Conservation (phyloP, 2,888 invertebrate genomes). For the Scotopteryx bipunctaria region DNA sequence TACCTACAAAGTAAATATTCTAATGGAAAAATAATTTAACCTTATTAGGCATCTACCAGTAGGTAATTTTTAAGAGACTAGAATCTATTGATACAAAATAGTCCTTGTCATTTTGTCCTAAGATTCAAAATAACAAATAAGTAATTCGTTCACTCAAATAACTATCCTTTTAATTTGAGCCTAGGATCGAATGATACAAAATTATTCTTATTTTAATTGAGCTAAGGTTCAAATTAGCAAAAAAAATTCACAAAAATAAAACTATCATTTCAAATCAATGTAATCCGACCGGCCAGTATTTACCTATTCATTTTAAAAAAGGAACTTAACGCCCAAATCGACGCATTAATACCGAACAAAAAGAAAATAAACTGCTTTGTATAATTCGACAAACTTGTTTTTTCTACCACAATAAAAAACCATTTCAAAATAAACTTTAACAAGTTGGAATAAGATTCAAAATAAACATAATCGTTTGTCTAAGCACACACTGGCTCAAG, state of each 20-base stretch:
- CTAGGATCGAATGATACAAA: no score
- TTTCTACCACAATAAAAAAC: not conserved
- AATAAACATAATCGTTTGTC: conserved; percentile 23
- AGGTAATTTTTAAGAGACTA: no score
- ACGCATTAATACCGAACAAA: conserved; percentile 77
- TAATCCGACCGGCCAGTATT: conserved; percentile 75
- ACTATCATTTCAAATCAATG: conserved; percentile 66
- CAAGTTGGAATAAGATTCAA: conserved; percentile 36
- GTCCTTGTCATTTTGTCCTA: no score
- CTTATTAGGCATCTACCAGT: not conserved
- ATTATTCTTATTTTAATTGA: not conserved
- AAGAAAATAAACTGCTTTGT: conserved; percentile 82
- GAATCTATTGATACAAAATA: no score
- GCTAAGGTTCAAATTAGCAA: conserved; percentile 37
- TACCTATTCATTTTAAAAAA: conserved; percentile 82
- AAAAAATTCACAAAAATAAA: conserved; percentile 39
- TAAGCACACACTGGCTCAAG: conserved; percentile 14
- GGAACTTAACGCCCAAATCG: conserved; percentile 83
- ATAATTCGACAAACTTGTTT: conserved; percentile 57
- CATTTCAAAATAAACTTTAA: conserved; percentile 18
- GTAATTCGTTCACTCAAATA: no score
- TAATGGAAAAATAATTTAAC: conserved; percentile 7
- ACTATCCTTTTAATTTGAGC: no score
- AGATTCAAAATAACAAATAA: no score
- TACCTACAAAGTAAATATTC: conserved; percentile 4